A percentile compares a stretch with the other conserved stretches of the same genome.
These are phyloP conservation scores for Sebastes miniatus DNA, from an alignment of 2,797 vertebrate species.

Conservation along the genomic window DNA sequence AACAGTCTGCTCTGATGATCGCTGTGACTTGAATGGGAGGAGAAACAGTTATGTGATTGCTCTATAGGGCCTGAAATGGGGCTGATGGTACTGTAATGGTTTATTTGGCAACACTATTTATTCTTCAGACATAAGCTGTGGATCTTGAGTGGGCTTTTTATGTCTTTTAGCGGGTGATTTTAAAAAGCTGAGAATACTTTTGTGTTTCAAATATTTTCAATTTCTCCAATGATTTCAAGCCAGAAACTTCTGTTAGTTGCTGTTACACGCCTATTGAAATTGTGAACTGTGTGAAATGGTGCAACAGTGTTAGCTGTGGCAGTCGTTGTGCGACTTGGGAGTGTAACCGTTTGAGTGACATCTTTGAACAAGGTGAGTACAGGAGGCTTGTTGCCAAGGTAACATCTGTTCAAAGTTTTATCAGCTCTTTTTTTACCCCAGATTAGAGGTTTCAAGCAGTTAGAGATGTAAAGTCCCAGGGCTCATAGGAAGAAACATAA, in stretches of 20 bases:
- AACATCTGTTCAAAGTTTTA: slow-evolving; percentile 54
- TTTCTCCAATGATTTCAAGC: neutral
- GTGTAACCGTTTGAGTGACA: slow-evolving; percentile 44
- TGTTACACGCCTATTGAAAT: neutral
- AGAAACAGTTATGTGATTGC: neutral
- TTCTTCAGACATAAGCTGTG: neutral
- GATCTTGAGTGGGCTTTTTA: neutral
- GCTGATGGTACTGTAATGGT: neutral
- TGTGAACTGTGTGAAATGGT: neutral
- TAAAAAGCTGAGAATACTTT: neutral
- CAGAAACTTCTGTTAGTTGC: neutral
- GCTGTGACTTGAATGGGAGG: neutral
- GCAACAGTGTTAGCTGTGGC: neutral
- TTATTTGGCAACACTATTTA: neutral
- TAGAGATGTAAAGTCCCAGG: slow-evolving; percentile 2
- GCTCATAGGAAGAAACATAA: neutral
- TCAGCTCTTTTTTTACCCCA: slow-evolving; percentile 2
- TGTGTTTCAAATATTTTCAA: neutral
- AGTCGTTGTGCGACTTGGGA: slow-evolving; percentile 14
- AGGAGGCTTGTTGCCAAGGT: slow-evolving; percentile 51
- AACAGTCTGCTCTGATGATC: neutral
- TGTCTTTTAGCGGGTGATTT: neutral
- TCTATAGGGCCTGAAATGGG: neutral
- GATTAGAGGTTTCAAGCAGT: slow-evolving; percentile 24
- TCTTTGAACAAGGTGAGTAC: slow-evolving; percentile 44